These are phyloP conservation scores for Falcunculus frontatus DNA, from an alignment of 2,113 vertebrate genomes.

Conservation along the genomic window DNA sequence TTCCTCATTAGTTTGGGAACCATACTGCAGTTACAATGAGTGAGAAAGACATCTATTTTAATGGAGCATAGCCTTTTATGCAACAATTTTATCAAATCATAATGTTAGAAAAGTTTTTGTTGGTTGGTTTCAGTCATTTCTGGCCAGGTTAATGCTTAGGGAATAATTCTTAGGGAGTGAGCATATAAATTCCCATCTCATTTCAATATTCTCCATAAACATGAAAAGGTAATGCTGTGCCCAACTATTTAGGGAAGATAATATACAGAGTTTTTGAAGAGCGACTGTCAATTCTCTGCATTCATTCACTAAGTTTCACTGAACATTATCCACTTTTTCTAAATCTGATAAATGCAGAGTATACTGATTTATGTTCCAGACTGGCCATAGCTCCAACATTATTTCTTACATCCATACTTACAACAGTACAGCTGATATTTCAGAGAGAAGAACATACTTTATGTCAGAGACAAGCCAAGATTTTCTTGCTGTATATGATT, in stretches of 20 bases:
- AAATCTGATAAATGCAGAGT: background rate
- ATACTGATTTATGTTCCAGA: background rate
- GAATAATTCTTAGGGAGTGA: constrained; percentile 59
- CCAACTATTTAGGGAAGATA: background rate
- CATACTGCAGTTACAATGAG: background rate
- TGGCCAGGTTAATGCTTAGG: constrained; percentile 45
- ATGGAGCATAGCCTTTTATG: constrained; percentile 3
- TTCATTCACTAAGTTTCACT: constrained; percentile 36
- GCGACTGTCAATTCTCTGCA: background rate
- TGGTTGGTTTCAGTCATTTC: constrained; percentile 31
- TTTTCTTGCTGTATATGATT: background rate
- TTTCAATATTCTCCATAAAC: constrained; percentile 59
- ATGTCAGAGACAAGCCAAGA: background rate
- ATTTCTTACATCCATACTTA: background rate
- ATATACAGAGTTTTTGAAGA: background rate
- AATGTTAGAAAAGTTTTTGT: constrained; percentile 11
- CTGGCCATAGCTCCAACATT: background rate
- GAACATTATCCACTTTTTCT: constrained; percentile 34
- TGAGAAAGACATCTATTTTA: constrained; percentile 38
- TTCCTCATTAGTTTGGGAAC: constrained; percentile 33
- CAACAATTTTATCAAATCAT: constrained; percentile 24
- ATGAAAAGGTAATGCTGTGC: constrained; percentile 32
- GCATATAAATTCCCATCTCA: constrained; percentile 59
- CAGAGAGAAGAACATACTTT: background rate
- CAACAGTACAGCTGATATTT: background rate